phyloP scores from a whole-genome alignment of 2,888 invertebrate genomes.

The Hymenopus coronatus region DNA sequence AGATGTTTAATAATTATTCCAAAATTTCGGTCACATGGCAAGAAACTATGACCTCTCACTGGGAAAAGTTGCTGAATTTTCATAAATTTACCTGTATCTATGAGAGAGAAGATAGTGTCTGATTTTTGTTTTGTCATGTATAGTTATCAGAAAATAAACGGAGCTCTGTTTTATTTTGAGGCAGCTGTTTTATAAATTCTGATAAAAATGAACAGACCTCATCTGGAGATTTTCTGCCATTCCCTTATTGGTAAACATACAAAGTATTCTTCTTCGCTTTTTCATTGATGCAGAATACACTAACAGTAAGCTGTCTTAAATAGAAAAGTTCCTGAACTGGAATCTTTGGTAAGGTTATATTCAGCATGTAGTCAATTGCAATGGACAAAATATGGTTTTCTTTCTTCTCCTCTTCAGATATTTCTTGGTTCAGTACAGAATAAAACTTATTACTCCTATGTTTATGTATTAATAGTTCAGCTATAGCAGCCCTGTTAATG shows the following conservation, averaged over 20 bases:
- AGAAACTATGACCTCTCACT: not conserved
- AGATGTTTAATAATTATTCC: slow-evolving; percentile 21
- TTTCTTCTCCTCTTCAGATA: not conserved
- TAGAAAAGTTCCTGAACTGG: slow-evolving; percentile 27
- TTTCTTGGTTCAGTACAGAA: not conserved
- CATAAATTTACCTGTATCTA: slow-evolving; percentile 22
- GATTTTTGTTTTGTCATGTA: slow-evolving; percentile 25
- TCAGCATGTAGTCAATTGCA: not conserved
- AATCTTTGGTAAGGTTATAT: not conserved
- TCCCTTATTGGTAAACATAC: slow-evolving; percentile 27
- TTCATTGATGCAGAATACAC: slow-evolving; percentile 25
- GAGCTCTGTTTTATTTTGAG: not conserved
- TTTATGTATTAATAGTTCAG: no score
- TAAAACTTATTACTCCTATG: not conserved
- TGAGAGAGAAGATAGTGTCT: slow-evolving; percentile 6
- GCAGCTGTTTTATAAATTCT: no score
- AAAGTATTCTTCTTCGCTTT: slow-evolving; percentile 9
- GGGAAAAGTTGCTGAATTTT: not conserved
- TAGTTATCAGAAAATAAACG: slow-evolving; percentile 27
- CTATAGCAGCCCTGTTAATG: no score
- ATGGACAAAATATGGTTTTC: not conserved
- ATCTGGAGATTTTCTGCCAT: slow-evolving; percentile 15
- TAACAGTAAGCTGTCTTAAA: slow-evolving; percentile 26
- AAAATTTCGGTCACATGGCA: slow-evolving; percentile 17
- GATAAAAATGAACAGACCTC: no score